Base-by-base conservation (phyloP, 2,797 vertebrate species). In the Typhlichthys eigenmanni region DNA sequence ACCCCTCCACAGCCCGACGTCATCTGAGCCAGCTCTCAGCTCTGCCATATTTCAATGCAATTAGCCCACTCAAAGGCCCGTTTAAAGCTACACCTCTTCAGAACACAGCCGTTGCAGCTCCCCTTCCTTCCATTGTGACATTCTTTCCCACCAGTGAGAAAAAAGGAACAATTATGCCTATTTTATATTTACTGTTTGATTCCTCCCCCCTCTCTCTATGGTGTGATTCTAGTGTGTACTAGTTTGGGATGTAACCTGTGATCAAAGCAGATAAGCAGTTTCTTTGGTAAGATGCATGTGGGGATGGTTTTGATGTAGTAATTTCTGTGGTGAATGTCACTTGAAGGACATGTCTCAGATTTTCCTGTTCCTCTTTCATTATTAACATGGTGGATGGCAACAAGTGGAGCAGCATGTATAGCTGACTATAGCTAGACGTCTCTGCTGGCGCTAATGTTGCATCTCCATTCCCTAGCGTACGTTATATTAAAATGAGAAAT, bases 31-130 rank as follows among this genome's bases (percentile, higher is more conserved):
- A 89, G 91, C 92, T 92, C 93, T 92, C 91, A 94, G 87, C 86
- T 19, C 90, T 94, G 93, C 94, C 91, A 92, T 94, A 95, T 95
- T 96, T 93, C 94, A 95, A 94, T 93, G 92, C 93, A 96, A 95
- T 95, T 96, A 95, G 93, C 89, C 93, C 91, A 92, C 90, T 96
- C 90, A 95, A 95, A 96, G 93, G 90, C 84, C 94, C 94, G 93
- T 93, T 95, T 97, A 95, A 95, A 94, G 94, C 95, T 94, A 46
- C 58, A 69, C 67, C 75, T 73, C 66, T 72, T 68, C 76, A 79
- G 80, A 84, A 81, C 87, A 86, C 82, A 87, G 83, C 81, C 82
- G 80, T 83, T 85, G 87, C 88, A 91, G 90, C 89, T 85, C 84
- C 81, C 84, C 83, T 29, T 29, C 24, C 24, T 29, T 85, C 81